A percentile compares a stretch with the other conserved stretches of the same genome.
phyloP scores from a whole-genome alignment of 2,888 invertebrate species.

The Hypercompe scribonia region DNA sequence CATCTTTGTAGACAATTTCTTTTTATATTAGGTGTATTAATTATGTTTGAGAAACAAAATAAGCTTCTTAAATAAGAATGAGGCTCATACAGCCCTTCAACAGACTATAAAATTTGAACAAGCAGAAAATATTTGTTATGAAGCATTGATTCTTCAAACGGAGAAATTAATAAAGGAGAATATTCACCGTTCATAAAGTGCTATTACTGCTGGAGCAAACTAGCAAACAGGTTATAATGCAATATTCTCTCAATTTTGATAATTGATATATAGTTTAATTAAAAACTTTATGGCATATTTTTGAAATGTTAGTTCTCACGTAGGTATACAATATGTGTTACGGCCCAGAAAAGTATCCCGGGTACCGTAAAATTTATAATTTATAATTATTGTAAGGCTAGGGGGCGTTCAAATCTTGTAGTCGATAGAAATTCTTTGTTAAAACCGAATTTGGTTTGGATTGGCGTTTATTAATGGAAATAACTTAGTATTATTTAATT shows the following conservation, averaged over 20 bases:
- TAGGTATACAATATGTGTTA: too few species aligned
- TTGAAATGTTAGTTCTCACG: too few species aligned
- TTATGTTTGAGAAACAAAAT: background rate
- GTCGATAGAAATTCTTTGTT: background rate
- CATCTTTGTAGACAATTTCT: background rate
- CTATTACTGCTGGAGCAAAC: background rate
- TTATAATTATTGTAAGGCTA: too few species aligned
- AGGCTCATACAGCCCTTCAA: background rate
- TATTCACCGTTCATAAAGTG: background rate
- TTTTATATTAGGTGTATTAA: conserved; percentile 3
- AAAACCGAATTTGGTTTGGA: background rate
- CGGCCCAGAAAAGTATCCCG: too few species aligned
- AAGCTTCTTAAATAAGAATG: background rate
- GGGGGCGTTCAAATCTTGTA: too few species aligned
- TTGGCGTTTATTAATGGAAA: background rate
- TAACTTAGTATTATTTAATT: background rate
- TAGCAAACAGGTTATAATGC: too few species aligned
- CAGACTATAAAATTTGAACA: background rate
- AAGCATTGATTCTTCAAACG: background rate
- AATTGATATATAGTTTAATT: too few species aligned
- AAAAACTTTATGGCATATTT: too few species aligned
- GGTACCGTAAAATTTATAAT: too few species aligned
- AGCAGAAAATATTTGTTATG: background rate
- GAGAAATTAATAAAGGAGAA: background rate
- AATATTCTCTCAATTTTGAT: background rate